A percentile compares a stretch with the other conserved stretches of the same genome.
Evolutionary conservation across 2,797 vertebrate genomes (phyloP).

Genomic region (Rhincodon typus): DNA sequence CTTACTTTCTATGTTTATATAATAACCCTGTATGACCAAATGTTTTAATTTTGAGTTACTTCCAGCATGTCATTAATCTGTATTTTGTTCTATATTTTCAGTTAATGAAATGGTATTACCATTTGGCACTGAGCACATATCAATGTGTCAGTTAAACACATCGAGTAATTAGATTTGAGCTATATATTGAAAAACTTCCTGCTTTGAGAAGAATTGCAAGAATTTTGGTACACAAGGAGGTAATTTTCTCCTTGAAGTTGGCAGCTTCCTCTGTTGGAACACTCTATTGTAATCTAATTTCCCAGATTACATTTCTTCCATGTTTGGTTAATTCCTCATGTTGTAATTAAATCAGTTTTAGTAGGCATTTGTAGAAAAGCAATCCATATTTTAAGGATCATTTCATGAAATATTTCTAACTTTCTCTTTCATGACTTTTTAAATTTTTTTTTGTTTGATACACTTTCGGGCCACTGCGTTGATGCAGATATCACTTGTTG

Average conservation of each 20-base stretch:
- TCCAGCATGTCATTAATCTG: neutral
- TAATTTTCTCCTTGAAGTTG: neutral
- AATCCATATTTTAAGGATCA: neutral
- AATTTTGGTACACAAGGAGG: neutral
- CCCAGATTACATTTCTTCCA: neutral
- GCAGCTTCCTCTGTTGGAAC: neutral
- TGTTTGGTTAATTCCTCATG: neutral
- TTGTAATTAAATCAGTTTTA: neutral
- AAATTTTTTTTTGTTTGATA: neutral
- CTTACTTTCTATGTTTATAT: too few relatives aligned
- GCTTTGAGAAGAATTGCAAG: neutral
- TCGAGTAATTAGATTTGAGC: neutral
- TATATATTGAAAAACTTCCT: neutral
- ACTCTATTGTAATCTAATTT: neutral
- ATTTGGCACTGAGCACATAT: neutral
- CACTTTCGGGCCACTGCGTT: neutral
- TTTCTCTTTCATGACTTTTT: neutral
- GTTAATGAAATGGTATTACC: neutral
- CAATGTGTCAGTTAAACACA: neutral
- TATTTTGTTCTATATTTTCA: neutral
- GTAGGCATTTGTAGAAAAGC: neutral
- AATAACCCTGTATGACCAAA: neutral
- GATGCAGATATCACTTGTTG: too few relatives aligned
- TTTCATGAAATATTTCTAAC: neutral
- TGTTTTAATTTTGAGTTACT: neutral